Evolutionary conservation across 2,888 invertebrate genomes (phyloP).

Genomic region (Ormyrus nitidulus): DNA sequence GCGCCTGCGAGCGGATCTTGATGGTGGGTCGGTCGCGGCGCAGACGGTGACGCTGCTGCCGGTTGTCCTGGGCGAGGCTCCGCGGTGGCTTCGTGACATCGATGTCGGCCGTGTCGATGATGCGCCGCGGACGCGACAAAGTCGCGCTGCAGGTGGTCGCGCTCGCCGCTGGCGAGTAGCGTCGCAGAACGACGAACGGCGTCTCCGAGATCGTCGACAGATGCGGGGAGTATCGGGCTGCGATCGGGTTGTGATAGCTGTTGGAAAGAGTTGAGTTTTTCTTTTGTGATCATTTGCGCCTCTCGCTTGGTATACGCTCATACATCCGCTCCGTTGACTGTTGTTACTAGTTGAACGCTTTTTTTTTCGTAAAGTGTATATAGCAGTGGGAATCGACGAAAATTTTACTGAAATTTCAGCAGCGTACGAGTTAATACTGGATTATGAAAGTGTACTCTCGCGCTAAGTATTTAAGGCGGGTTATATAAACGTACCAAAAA

Average conservation of each 20-base stretch:
- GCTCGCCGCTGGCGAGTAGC: constrained; percentile 67
- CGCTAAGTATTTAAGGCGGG: no score
- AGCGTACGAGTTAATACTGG: no score
- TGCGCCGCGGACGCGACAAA: constrained; percentile 79
- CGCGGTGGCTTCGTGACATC: constrained; percentile 82
- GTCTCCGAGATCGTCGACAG: constrained; percentile 84
- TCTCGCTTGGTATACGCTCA: no score
- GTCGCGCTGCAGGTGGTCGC: constrained; percentile 61
- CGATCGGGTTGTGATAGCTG: constrained; percentile 62
- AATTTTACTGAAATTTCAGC: no score
- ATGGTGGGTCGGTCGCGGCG: constrained; percentile 70
- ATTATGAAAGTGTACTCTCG: no score
- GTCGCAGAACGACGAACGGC: constrained; percentile 69
- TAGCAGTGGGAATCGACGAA: no score
- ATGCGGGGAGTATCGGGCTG: constrained; percentile 82
- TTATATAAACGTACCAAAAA: not conserved
- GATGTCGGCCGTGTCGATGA: constrained; percentile 89
- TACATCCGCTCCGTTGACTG: no score
- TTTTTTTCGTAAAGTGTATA: no score
- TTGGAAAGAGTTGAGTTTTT: constrained; percentile 17
- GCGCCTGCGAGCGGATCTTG: constrained; percentile 73
- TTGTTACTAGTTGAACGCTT: no score
- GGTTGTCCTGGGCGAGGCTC: constrained; percentile 56
- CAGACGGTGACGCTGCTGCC: constrained; percentile 65
- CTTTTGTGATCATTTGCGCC: not conserved